Evolutionary conservation across 2,888 invertebrate genomes (phyloP), one percentile per base, ranked within the genome.

Genomic region (Frankliniella fusca): DNA sequence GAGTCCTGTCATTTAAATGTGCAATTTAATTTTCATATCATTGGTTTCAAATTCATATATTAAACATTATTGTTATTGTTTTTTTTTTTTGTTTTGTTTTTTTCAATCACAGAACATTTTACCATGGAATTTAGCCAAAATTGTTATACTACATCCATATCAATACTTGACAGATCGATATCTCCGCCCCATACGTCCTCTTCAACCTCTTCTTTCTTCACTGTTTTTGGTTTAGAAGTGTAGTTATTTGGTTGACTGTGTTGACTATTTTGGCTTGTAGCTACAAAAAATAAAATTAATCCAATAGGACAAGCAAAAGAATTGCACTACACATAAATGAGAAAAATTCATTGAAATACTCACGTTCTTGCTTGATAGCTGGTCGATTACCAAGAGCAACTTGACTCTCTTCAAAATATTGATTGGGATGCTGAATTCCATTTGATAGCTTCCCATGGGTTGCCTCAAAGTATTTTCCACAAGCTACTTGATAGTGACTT

Each of bases 401-500:
- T 85, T 92, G 92, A 86, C 94, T 96, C 86, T 96, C 95, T 85
- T 94, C 93, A 88, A 95, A 98, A 88, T 94, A 98, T 85, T 94
- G 94, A 89, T 98, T 98, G 0, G 98, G 98, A 89, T 98, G 98
- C 87, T 93, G 92, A 70, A 97, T 93, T 3, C 93, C 92, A 76
- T 92, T 89, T 65, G 81, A 81, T 70, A 9, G 10, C 23, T 54
- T 48, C 23, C 70, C 70, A 81, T 86, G 85, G 48, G 81, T 84
- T 23, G 84, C 81, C 81, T 85, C 84, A 85, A 90, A 91, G 87
- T 95, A 96, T 87, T 94, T 93, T 79, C 93, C 93, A 88, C 98
- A 98, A 0, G 98, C 97, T 84, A 97, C 90, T 88, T 96, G 95
- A 87, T 92, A 97, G 87, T 97, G 96, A 0, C 94, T 93, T 84